Evolutionary conservation across 2,797 vertebrate genomes (phyloP).

Genomic region (Eurystomus glaucurus): DNA sequence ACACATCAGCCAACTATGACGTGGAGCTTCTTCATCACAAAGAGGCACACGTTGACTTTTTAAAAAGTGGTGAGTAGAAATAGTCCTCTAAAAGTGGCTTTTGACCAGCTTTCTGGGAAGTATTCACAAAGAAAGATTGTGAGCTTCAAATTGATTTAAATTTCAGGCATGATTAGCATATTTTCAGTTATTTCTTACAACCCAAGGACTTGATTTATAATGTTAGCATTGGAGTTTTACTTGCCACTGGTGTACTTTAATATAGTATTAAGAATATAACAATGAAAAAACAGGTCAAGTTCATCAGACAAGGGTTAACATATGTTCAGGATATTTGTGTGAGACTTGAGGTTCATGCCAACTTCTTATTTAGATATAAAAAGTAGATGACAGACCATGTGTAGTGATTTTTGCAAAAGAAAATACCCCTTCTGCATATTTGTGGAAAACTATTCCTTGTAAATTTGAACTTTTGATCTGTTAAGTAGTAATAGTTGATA

Average conservation of each 20-base stretch:
- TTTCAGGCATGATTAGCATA: neutral
- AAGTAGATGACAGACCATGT: neutral
- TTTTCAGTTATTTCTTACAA: neutral
- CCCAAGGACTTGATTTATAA: neutral
- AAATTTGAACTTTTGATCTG: neutral
- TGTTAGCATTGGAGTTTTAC: neutral
- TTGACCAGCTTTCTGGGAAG: neutral
- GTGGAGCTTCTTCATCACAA: slow-evolving; percentile 98
- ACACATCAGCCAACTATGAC: slow-evolving; percentile 98
- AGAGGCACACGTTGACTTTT: slow-evolving; percentile 96
- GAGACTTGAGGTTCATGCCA: neutral
- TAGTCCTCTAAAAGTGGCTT: neutral
- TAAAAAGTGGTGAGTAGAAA: slow-evolving; percentile 92
- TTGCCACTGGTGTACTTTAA: neutral
- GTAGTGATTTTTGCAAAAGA: neutral
- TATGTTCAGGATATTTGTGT: neutral
- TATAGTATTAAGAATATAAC: neutral
- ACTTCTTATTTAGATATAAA: neutral
- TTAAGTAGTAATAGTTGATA: neutral
- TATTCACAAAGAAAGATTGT: neutral
- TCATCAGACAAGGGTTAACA: neutral
- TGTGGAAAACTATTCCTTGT: neutral
- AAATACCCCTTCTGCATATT: neutral
- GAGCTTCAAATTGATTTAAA: neutral
- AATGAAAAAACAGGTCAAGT: neutral